These are phyloP conservation scores for Panonychus citri DNA, from an alignment of 1,140 invertebrate species.

Conservation along the genomic window DNA sequence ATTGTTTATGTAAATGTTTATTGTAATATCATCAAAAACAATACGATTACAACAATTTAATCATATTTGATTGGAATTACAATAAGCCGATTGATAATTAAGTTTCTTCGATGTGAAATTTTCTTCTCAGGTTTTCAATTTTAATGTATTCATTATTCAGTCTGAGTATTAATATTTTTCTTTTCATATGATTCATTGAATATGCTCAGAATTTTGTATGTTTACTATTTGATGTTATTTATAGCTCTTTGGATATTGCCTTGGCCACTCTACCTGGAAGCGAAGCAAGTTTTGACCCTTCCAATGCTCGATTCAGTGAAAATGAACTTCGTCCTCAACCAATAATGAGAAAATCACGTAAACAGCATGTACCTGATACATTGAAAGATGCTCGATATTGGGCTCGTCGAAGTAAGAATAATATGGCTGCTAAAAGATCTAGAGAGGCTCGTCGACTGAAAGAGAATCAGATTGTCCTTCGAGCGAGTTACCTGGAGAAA, in stretches of 20 bases:
- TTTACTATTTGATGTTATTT: not conserved
- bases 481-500: constrained; percentile 81
- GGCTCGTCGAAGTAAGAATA: constrained; percentile 86
- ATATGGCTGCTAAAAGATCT: constrained; percentile 83
- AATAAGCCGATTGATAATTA: too few relatives aligned
- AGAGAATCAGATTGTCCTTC: constrained; percentile 87
- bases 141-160: too few relatives aligned
- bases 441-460: constrained; percentile 82
- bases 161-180: not conserved
- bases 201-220: not conserved
- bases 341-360: constrained; percentile 89
- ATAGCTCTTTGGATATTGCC: constrained; percentile 20
- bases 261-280: constrained; percentile 19
- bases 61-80: too few relatives aligned
- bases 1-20: too few relatives aligned
- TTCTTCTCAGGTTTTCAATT: too few relatives aligned
- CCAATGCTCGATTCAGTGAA: constrained; percentile 67
- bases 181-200: too few relatives aligned
- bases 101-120: too few relatives aligned
- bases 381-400: constrained; percentile 94
- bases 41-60: too few relatives aligned
- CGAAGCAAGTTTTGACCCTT: constrained; percentile 25
- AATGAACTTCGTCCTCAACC: constrained; percentile 91
- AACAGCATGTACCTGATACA: constrained; percentile 86
- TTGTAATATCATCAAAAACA: too few relatives aligned